Conservation (phyloP, 2,888 invertebrate genomes). For the Drosophila mulleri region DNA sequence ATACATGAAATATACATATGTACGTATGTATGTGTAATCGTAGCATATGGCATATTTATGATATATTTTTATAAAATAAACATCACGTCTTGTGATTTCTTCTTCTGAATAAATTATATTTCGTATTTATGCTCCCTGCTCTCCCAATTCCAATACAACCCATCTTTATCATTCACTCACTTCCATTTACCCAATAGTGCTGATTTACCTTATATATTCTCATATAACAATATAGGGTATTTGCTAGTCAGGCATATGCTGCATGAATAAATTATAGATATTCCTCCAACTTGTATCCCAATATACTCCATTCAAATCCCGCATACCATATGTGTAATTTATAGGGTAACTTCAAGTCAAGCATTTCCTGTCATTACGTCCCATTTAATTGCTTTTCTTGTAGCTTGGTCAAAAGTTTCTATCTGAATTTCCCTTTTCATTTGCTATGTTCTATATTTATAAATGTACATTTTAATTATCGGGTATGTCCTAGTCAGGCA, state of each 20-base stretch:
- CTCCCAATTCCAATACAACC: neutral
- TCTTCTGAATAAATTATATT: too few species aligned
- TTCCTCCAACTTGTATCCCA: neutral
- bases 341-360: neutral
- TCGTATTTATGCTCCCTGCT: neutral
- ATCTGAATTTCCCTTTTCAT: neutral
- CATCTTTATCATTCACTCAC: neutral
- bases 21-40: too few species aligned
- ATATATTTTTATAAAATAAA: too few species aligned
- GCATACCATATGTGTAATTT: neutral
- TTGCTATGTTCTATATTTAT: neutral
- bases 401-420: neutral
- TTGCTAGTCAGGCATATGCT: neutral
- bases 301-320: neutral
- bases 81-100: too few species aligned
- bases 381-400: neutral
- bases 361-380: neutral
- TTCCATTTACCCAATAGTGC: neutral
- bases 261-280: neutral
- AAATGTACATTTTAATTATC: neutral
- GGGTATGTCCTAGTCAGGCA: conserved; percentile 10
- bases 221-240: neutral
- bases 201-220: neutral
- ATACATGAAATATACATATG: too few species aligned
- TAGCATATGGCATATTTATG: too few species aligned